phyloP scores from a whole-genome alignment of 2,888 invertebrate species.

The Nomada ferruginata region DNA sequence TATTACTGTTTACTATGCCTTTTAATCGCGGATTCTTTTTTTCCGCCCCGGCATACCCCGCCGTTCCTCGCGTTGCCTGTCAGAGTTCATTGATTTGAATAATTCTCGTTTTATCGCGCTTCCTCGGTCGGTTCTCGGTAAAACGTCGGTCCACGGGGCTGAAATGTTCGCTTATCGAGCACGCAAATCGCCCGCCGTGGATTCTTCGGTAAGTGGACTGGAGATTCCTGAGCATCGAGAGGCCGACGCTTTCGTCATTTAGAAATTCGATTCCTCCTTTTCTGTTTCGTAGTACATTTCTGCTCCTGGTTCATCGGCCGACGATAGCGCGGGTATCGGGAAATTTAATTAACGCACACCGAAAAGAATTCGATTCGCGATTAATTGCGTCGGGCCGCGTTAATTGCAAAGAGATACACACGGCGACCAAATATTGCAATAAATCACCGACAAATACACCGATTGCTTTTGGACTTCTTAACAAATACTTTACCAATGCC shows the following conservation, averaged over 20 bases:
- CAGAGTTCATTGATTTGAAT: constrained; percentile 74
- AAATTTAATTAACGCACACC: no score
- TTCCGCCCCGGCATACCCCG: constrained; percentile 33
- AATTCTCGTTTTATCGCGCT: constrained; percentile 61
- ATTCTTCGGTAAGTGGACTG: constrained; percentile 14
- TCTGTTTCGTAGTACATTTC: neutral
- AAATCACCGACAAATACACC: no score
- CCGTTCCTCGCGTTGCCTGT: constrained; percentile 52
- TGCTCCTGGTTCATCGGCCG: neutral
- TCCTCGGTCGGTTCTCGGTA: constrained; percentile 64
- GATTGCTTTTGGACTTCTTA: no score
- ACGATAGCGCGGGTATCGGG: no score
- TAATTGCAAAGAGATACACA: no score
- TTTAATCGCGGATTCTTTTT: constrained; percentile 72
- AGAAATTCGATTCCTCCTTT: constrained; percentile 9
- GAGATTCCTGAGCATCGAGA: constrained; percentile 12
- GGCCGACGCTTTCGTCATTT: constrained; percentile 2
- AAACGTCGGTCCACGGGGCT: constrained; percentile 28
- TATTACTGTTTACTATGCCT: constrained; percentile 78
- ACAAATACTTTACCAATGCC: no score
- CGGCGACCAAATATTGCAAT: no score
- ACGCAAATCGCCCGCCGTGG: constrained; percentile 32
- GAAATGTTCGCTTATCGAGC: constrained; percentile 49
- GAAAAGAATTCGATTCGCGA: neutral
- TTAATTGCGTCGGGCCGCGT: no score